phyloP scores from a whole-genome alignment of 2,797 vertebrate genomes.

The Karalla daura region DNA sequence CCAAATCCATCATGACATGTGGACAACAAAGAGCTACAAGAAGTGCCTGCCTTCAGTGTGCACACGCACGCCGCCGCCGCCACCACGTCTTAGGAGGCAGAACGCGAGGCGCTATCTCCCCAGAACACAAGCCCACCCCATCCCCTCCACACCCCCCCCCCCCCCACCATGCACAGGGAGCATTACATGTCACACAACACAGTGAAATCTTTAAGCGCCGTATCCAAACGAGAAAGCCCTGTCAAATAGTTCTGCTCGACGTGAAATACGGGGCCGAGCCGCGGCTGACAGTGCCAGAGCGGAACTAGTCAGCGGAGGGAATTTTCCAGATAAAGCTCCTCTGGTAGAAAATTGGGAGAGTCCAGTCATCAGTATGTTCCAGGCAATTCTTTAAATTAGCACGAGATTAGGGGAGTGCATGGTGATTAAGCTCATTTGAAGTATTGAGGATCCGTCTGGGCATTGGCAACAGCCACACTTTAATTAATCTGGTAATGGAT shows the following conservation, averaged over 20 bases:
- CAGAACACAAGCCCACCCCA: constrained; percentile 74
- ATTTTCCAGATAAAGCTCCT: constrained; percentile 73
- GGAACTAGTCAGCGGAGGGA: constrained; percentile 58
- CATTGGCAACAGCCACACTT: constrained; percentile 84
- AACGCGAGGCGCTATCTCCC: constrained; percentile 62
- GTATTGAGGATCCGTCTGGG: constrained; percentile 85
- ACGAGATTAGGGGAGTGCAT: constrained; percentile 83
- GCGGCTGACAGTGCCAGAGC: constrained; percentile 56
- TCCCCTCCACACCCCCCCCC: no score
- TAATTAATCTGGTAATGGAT: constrained; percentile 88
- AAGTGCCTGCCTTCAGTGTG: constrained; percentile 57
- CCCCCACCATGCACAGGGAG: constrained; percentile 61
- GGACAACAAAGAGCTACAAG: constrained; percentile 83
- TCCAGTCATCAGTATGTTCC: constrained; percentile 79
- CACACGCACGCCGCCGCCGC: constrained; percentile 42
- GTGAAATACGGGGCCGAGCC: constrained; percentile 72
- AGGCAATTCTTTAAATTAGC: constrained; percentile 85
- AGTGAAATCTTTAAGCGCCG: constrained; percentile 78
- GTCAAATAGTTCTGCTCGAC: constrained; percentile 68
- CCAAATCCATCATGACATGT: constrained; percentile 83
- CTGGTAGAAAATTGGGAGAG: constrained; percentile 74
- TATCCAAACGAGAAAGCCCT: constrained; percentile 67
- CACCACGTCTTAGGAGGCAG: constrained; percentile 53
- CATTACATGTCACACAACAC: constrained; percentile 79
- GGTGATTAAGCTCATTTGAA: constrained; percentile 87